Base-by-base conservation (phyloP, 2,113 vertebrate genomes). In the Riparia riparia region DNA sequence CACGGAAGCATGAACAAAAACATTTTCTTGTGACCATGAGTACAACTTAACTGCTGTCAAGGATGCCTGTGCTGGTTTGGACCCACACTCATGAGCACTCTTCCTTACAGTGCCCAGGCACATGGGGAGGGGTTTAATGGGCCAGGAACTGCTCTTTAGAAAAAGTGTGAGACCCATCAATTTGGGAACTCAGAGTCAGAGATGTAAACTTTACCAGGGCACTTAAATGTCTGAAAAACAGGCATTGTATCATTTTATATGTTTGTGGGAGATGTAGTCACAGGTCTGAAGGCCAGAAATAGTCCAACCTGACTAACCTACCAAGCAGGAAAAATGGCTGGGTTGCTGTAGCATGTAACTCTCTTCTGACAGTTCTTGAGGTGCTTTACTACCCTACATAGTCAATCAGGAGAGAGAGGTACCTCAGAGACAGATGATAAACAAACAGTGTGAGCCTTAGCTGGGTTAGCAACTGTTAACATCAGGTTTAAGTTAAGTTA, bases 401-500 rank as follows among this genome's bases (percentile, higher is more conserved):
- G n/a, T 32, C 1, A 1, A 13, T 58, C 34, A 68, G 74, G 49
- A 79, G 31, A 82, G 17, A 50, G 0, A 3, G 9, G n/a, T 74
- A 21, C 47, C 64, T 84, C 44, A 31, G 57, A 71, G n/a, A 54
- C 6, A 25, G 65, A 44, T 29, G n/a, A 39, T 2, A 5, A 82
- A 66, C 44, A 82, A 17, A 41, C 0, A 6, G 2, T 68, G 56
- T 50, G 56, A 81, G 44, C 32, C 1, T 2, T 60, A 93, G 64
- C 29, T 60, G 57, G 32, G 51, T 71, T 63, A 89, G 31, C 58
- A 92, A 49, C 49, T 79, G 44, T 45, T 78, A 89, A 50, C n/a
- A 89, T 86, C 58, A 84, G 20, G 72, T 95, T 96, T 90, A 79
- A 87, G 13, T 89, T 93, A 86, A 54, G 64, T 76, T 79, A 79